phyloP scores from a whole-genome alignment of 1,140 invertebrate species.

The Vanessa tameamea region DNA sequence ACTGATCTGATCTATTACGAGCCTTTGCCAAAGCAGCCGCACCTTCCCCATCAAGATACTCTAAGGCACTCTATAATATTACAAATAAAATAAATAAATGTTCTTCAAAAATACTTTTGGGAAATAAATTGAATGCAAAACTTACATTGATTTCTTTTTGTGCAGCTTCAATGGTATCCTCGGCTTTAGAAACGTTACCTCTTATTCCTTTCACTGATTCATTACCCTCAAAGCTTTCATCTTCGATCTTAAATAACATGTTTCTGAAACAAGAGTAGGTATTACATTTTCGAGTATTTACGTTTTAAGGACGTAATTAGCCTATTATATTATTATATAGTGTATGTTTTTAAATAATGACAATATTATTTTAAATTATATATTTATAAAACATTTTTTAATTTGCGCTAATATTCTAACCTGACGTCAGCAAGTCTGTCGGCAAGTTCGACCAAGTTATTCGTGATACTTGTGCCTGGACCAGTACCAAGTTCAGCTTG shows the following conservation, averaged over 20 bases:
- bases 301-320: too few species aligned
- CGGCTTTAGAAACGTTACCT: conserved; percentile 86
- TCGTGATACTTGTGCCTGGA: conserved; percentile 84
- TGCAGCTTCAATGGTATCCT: conserved; percentile 87
- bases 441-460: conserved; percentile 85
- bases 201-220: conserved; percentile 83
- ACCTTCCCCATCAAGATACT: conserved; percentile 91
- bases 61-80: conserved; percentile 83
- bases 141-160: conserved; percentile 85
- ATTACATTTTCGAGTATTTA: too few species aligned
- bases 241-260: conserved; percentile 83
- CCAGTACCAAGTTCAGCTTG: conserved; percentile 82
- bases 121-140: not conserved
- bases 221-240: conserved; percentile 82
- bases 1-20: conserved; percentile 89
- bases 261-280: conserved; percentile 54
- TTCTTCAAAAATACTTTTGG: not conserved
- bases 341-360: not conserved
- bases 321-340: not conserved
- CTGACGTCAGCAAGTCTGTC: conserved; percentile 85
- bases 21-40: conserved; percentile 89
- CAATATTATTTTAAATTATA: too few species aligned
- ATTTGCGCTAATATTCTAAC: conserved; percentile 36
- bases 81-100: not conserved
- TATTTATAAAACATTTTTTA: too few species aligned